phyloP scores from a whole-genome alignment of 2,113 vertebrate genomes.

The Silurus meridionalis region DNA sequence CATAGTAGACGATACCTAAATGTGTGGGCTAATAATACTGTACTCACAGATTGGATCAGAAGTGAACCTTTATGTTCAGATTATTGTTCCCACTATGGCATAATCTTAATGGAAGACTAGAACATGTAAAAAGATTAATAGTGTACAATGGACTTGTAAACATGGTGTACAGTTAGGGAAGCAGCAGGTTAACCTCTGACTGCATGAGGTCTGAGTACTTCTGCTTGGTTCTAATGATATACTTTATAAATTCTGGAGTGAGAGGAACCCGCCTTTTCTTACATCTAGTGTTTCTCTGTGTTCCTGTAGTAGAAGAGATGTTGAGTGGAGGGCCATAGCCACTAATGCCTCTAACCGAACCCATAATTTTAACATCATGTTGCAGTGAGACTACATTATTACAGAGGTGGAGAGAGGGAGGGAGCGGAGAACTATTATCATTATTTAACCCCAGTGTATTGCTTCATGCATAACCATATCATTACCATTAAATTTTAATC shows the following conservation, averaged over 20 bases:
- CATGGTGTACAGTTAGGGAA: slow-evolving; percentile 32
- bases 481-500: slow-evolving; percentile 73
- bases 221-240: slow-evolving; percentile 36
- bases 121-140: slow-evolving; percentile 44
- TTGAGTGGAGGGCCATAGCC: slow-evolving; percentile 55
- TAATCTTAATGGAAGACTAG: slow-evolving; percentile 39
- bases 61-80: slow-evolving; percentile 8
- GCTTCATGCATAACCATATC: slow-evolving; percentile 65
- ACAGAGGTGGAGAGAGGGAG: slow-evolving; percentile 63
- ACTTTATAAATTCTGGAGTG: slow-evolving; percentile 29
- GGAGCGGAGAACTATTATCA: slow-evolving; percentile 64
- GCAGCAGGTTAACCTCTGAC: slow-evolving; percentile 22
- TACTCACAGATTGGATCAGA: slow-evolving; percentile 27
- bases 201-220: slow-evolving; percentile 17
- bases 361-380: slow-evolving; percentile 65
- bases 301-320: slow-evolving; percentile 35
- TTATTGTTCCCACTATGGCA: neutral
- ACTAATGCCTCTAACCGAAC: slow-evolving; percentile 62
- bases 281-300: slow-evolving; percentile 33
- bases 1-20: neutral
- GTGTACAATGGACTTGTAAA: slow-evolving; percentile 37
- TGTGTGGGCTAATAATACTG: neutral
- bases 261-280: slow-evolving; percentile 29
- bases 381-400: slow-evolving; percentile 69
- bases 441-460: slow-evolving; percentile 67